Conservation (phyloP, 2,113 vertebrate species). For the Cyprinodon tularosa region DNA sequence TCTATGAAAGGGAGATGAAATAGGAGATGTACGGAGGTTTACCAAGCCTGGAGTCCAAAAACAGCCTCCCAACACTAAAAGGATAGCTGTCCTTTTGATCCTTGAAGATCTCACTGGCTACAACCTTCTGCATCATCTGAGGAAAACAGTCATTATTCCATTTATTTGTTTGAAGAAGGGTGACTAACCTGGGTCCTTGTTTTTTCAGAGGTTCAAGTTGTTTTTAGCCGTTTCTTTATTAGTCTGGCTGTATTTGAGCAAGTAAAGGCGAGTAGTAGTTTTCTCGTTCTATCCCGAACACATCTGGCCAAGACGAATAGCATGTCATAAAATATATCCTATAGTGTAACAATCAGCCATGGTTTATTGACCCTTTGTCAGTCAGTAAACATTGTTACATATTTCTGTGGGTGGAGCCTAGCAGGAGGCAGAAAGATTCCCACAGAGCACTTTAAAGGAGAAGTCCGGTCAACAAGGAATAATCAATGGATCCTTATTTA, state of each 20-base stretch:
- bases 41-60: slow-evolving; percentile 93
- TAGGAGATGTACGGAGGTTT: slow-evolving; percentile 30
- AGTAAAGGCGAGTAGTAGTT: background rate
- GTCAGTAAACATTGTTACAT: too few species aligned
- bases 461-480: too few species aligned
- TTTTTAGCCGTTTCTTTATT: background rate
- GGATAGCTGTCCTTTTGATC: slow-evolving; percentile 95
- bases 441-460: too few species aligned
- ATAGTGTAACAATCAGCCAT: too few species aligned
- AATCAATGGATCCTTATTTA: too few species aligned
- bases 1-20: background rate
- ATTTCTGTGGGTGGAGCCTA: too few species aligned
- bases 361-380: too few species aligned
- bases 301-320: background rate
- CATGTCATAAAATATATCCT: background rate
- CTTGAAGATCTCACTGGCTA: slow-evolving; percentile 95
- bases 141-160: slow-evolving; percentile 16
- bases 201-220: background rate
- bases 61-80: slow-evolving; percentile 91
- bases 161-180: too few species aligned
- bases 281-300: background rate
- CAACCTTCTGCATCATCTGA: slow-evolving; percentile 94
- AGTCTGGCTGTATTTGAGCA: background rate
- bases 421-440: too few species aligned
- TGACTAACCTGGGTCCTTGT: background rate